Evolutionary conservation across 2,888 invertebrate species (phyloP), one percentile per base, ranked within the genome.

Genomic region (Drosophila putrida): DNA sequence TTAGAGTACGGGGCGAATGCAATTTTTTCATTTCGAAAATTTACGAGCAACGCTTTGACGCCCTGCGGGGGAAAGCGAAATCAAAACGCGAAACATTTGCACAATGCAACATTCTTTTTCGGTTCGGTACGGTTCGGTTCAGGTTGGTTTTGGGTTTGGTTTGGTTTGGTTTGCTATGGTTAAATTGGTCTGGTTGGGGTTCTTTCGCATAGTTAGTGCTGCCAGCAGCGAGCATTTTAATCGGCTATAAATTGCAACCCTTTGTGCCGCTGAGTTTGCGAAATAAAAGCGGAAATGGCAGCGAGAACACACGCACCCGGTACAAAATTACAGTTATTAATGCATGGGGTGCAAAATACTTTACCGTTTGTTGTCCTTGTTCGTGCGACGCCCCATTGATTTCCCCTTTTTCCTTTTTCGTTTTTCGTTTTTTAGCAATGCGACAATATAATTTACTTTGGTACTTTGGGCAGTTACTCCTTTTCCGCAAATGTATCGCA

Each of bases 231-330:
- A 58, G 73, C 74, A 76, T 74, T 79, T 83, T 82, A 85, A 82
- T 84, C 80, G 87, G 80, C 82, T 76, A 85, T 87, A 85, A 87
- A 85, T 85, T 87, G 85, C 87, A 85, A 85, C 87, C 84, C 84
- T 87, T 87, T 85, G 62, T 69, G 51, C 10, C 28, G 36, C 44
- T n/a, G 55, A 71, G 64, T 66, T 75, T 72, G 64, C 75, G 27
- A 75, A 78, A 72, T 71, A 65, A 62, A 72, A 57, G 61, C 68
- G 69, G 69, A 78, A 71, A 68, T 57, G 59, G 59, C 58, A 49
- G 43, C 33, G 44, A 38, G 60, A 69, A 73, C 58, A 62, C 69
- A 73, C 72, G 71, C 71, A 72, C 61, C 73, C 80, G 71, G 57
- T 80, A 49, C 67, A 82, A 84, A 85, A 85, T 85, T 82, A 84